Percentiles rank a stretch among this genome's conserved stretches.
Evolutionary conservation across 2,797 vertebrate species (phyloP).

Genomic region (Alectoris magna): DNA sequence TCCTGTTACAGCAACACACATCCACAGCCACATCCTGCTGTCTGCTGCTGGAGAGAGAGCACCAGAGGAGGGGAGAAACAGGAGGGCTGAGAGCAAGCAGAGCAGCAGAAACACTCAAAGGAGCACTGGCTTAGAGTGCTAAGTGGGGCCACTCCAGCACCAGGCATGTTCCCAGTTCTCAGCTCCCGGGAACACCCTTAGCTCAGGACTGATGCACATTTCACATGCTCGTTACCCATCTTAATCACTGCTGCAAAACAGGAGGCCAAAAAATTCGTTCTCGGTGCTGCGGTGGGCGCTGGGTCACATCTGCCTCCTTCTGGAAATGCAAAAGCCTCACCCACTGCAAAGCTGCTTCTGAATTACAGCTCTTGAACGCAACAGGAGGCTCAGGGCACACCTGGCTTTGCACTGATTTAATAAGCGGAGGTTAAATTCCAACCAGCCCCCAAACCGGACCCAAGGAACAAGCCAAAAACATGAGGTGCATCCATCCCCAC

Average conservation of each 20-base stretch:
- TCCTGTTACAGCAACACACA: neutral
- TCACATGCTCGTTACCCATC: neutral
- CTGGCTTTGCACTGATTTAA: neutral
- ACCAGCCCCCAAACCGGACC: neutral
- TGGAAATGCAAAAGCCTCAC: neutral
- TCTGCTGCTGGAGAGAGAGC: neutral
- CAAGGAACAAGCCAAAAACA: neutral
- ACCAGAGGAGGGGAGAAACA: neutral
- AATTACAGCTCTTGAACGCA: neutral
- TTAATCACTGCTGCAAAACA: neutral
- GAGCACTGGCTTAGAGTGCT: neutral
- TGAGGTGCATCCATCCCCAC: neutral
- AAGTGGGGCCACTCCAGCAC: neutral
- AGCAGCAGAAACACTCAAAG: neutral
- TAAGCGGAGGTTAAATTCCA: neutral
- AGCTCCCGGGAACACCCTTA: neutral
- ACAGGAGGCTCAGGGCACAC: neutral
- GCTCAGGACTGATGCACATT: neutral
- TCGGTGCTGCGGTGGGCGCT: neutral
- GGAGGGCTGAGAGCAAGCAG: neutral
- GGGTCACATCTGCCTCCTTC: neutral
- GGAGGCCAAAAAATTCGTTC: neutral
- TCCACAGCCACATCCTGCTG: fast-evolving
- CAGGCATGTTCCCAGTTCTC: neutral
- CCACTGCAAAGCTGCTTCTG: neutral